Base-by-base conservation (phyloP, 1,140 invertebrate genomes). In the Odontomachus brunneus region DNA sequence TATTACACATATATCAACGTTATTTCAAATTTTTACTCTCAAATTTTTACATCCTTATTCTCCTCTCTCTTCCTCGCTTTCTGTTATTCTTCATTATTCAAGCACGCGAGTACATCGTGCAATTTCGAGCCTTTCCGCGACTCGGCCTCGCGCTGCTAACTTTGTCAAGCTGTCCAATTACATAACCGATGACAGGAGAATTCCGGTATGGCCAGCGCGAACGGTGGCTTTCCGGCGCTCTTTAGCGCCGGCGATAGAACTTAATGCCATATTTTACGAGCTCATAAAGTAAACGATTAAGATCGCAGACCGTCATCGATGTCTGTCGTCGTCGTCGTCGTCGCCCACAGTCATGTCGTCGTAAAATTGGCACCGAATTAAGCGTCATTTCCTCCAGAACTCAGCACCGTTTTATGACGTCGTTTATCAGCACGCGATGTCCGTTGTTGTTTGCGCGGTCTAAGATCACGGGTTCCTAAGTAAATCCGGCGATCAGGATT, bases 191-290 rank as follows among this genome's bases (percentile, higher is more conserved):
- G 4, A 4, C 1, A 69, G 62, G 38, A 80, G 49, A 57, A 48
- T 33, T 29, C n/a, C 51, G 33, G 14, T 15, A 44, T 29, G 51
- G 57, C 22, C 75, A 5, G 29, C 51, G 24, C 33, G 11, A 19
- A 24, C 74, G n/a, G 17, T 11, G n/a, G 7, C 33, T 57, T 24
- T 22, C 66, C 24, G 44, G 22, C 3, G 15, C 15, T 11, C 12
- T 84, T 87, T 33, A 72, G 60, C 48, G 22, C 48, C 55, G 38
- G 24, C 24, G 66, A 84, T 66, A 38, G 59, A 65, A 80, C 17
- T 72, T 51, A 75, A 59, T 67, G 38, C 22, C 15, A 14, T 17
- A 55, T 48, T 84, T 88, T 55, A 88, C 74, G 82, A 87, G 82
- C 63, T 65, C 69, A 74, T 87, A 81, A 88, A 84, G 9, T 63